Conservation (phyloP, 2,888 invertebrate species). For the Boloria selene region DNA sequence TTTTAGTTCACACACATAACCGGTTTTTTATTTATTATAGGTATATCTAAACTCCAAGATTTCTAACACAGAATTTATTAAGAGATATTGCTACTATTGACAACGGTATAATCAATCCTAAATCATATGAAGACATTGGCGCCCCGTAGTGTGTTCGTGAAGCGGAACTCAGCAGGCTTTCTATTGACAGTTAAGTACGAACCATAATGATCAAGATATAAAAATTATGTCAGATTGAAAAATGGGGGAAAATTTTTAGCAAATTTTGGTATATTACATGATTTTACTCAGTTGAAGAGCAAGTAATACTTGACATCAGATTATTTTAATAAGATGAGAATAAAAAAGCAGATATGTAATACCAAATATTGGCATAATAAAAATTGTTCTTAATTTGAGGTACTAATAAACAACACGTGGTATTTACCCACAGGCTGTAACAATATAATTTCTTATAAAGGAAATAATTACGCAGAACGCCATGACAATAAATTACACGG, state of each 20-base stretch:
- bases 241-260: slow-evolving; percentile 7
- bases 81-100: slow-evolving; percentile 15
- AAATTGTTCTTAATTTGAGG: not conserved
- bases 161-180: slow-evolving; percentile 62
- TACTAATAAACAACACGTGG: slow-evolving; percentile 43
- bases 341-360: not conserved
- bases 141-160: slow-evolving; percentile 62
- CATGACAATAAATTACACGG: slow-evolving; percentile 74
- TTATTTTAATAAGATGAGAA: not conserved
- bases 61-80: slow-evolving; percentile 7
- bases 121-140: slow-evolving; percentile 70
- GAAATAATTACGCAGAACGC: slow-evolving; percentile 75
- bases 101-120: slow-evolving; percentile 38
- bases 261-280: not conserved
- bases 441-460: slow-evolving; percentile 73
- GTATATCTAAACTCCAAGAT: not conserved
- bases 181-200: slow-evolving; percentile 30
- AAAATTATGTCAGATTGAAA: slow-evolving; percentile 12
- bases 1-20: not conserved
- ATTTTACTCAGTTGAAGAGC: not conserved
- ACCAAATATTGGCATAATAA: not conserved
- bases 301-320: not conserved
- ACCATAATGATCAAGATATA: slow-evolving; percentile 30
- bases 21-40: not conserved
- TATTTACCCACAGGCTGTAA: slow-evolving; percentile 47